Evolutionary conservation across 2,113 vertebrate genomes (phyloP).

Genomic region (Ailuropoda melanoleuca): DNA sequence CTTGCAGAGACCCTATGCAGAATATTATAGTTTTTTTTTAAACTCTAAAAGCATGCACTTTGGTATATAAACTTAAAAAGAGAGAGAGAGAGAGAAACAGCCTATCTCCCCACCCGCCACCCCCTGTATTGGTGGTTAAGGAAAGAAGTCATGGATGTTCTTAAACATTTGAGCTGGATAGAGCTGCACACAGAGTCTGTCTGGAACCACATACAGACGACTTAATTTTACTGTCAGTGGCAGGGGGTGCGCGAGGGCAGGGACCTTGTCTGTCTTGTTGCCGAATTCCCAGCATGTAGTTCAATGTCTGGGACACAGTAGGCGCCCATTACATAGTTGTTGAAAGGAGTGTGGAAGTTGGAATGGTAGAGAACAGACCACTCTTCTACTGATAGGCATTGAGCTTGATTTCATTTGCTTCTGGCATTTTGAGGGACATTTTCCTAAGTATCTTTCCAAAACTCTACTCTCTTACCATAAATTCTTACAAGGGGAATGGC

Average conservation of each 20-base stretch:
- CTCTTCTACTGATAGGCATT: accelerated
- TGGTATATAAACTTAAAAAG: not conserved
- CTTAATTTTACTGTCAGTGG: not conserved
- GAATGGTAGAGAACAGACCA: not conserved
- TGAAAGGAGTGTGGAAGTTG: not conserved
- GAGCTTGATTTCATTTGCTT: not conserved
- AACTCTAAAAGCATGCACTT: not conserved
- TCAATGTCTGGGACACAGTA: not conserved
- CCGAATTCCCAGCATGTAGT: not conserved
- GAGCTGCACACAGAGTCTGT: not conserved
- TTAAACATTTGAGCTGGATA: not conserved
- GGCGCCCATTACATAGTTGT: not conserved
- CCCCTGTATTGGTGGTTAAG: not conserved
- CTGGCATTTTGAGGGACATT: not conserved
- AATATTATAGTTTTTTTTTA: not conserved
- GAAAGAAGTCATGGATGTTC: not conserved
- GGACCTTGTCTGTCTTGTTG: not conserved
- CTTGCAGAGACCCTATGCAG: not conserved
- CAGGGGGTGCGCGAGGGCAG: not conserved
- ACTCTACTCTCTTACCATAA: not conserved
- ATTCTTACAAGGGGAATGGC: not conserved
- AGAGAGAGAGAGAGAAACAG: not conserved
- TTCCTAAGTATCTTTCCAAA: not conserved
- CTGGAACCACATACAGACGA: accelerated
- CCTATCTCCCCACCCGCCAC: not conserved